Evolutionary conservation across 2,888 invertebrate genomes (phyloP).

Genomic region (Cotesia congregata): DNA sequence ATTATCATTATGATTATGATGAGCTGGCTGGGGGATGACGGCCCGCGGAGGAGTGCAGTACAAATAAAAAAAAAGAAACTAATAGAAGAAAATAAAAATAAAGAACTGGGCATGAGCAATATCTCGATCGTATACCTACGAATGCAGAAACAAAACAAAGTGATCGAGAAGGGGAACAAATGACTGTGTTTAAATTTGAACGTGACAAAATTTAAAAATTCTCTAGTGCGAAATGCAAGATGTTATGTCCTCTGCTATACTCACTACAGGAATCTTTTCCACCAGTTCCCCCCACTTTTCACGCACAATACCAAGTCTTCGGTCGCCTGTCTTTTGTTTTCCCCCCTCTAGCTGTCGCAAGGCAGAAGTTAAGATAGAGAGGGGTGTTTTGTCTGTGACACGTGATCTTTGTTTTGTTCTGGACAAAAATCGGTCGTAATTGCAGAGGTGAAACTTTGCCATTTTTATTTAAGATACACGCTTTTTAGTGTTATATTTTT

Average conservation of each 20-base stretch:
- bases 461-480: background rate
- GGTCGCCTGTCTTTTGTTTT: no score
- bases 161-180: conserved; percentile 57
- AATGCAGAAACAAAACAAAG: conserved; percentile 31
- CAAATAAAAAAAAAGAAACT: conserved; percentile 13
- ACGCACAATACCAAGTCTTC: background rate
- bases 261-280: conserved; percentile 30
- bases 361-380: no score
- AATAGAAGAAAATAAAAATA: conserved; percentile 39
- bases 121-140: conserved; percentile 15
- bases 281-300: conserved; percentile 39
- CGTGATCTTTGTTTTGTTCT: conserved; percentile 51
- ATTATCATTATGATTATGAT: conserved; percentile 32
- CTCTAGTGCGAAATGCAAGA: conserved; percentile 27
- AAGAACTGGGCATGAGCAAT: conserved; percentile 2
- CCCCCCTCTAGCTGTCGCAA: no score
- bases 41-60: conserved; percentile 19
- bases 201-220: conserved; percentile 70
- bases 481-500: background rate
- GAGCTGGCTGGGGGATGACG: no score
- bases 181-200: conserved; percentile 70
- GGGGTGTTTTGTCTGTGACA: conserved; percentile 21
- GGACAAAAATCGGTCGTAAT: conserved; percentile 57
- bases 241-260: no score
- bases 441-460: conserved; percentile 45